A percentile compares a stretch with the other conserved stretches of the same genome.
These are phyloP conservation scores for Lumbricus terrestris DNA, from an alignment of 2,888 invertebrate genomes.

Conservation along the genomic window DNA sequence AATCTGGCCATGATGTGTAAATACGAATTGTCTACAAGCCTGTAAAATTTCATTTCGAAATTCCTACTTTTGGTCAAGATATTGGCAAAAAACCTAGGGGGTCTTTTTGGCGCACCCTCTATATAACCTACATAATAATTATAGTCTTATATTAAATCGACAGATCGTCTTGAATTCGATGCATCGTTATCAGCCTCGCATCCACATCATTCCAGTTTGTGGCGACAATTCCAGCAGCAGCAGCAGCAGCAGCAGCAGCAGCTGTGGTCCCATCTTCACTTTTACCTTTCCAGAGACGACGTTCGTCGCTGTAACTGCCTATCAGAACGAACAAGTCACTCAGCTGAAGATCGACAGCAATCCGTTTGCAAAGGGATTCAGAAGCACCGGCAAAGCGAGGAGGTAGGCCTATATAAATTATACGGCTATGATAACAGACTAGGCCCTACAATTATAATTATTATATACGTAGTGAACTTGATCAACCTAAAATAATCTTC, in stretches of 20 bases:
- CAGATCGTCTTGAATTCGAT: slow-evolving; percentile 7
- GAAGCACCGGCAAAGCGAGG: slow-evolving; percentile 66
- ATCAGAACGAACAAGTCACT: slow-evolving; percentile 54
- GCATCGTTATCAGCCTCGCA: slow-evolving; percentile 9
- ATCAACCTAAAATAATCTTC: too few relatives aligned
- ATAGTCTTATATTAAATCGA: too few relatives aligned
- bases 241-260: neutral
- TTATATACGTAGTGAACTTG: too few relatives aligned
- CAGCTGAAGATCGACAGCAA: slow-evolving; percentile 62
- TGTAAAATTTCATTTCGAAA: too few relatives aligned
- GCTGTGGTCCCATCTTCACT: neutral
- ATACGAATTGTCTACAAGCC: too few relatives aligned
- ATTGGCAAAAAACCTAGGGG: too few relatives aligned
- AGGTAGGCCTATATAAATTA: neutral
- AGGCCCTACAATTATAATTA: too few relatives aligned
- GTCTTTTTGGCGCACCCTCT: too few relatives aligned
- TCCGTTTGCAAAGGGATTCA: slow-evolving; percentile 62
- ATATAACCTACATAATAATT: too few relatives aligned
- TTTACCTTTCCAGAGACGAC: slow-evolving; percentile 6
- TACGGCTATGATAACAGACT: too few relatives aligned
- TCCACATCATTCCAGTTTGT: neutral
- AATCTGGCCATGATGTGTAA: too few relatives aligned
- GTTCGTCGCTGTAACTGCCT: slow-evolving; percentile 20
- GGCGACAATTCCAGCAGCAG: neutral
- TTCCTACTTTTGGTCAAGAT: too few relatives aligned